Evolutionary conservation across 37 sponge, comb jelly and placozoan genomes (phyloP).

Genomic region (Crambe crambe): DNA sequence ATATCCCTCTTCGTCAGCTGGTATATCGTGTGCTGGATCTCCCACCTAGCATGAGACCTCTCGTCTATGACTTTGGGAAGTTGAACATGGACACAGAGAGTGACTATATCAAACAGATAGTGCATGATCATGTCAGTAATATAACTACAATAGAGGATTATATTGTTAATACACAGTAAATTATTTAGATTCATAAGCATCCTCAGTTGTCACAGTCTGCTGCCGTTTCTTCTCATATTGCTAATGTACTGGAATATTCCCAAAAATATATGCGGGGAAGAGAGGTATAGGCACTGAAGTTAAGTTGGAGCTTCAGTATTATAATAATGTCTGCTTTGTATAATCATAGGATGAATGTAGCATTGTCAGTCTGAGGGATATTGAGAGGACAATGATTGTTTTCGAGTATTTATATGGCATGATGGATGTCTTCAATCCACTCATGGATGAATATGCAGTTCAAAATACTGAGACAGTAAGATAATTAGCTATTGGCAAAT

Average conservation of each 20-base stretch:
- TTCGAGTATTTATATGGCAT: slow-evolving; percentile 62
- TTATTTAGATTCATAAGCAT: slow-evolving; percentile 10
- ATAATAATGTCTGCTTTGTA: background rate
- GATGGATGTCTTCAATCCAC: slow-evolving; percentile 24
- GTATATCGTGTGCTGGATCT: slow-evolving; percentile 94
- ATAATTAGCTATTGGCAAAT: too few species aligned
- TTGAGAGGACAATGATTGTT: slow-evolving; percentile 83
- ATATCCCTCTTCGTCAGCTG: slow-evolving; percentile 88
- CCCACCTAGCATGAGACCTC: slow-evolving; percentile 88
- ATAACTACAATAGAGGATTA: background rate
- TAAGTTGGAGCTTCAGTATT: background rate
- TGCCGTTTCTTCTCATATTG: too few species aligned
- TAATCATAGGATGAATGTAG: slow-evolving; percentile 75
- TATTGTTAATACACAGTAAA: too few species aligned
- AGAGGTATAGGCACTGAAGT: slow-evolving; percentile 37
- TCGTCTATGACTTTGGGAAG: slow-evolving; percentile 97
- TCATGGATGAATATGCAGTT: slow-evolving; percentile 26
- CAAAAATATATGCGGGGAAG: slow-evolving; percentile 81
- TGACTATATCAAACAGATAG: slow-evolving; percentile 79
- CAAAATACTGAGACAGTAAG: too few species aligned
- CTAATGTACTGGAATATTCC: slow-evolving; percentile 57
- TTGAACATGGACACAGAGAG: slow-evolving; percentile 66
- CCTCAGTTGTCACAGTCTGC: background rate
- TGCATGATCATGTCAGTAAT: slow-evolving; percentile 64
- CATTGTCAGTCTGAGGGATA: slow-evolving; percentile 84